Evolutionary conservation across 2,113 vertebrate species (phyloP).

Genomic region (Colius striatus): DNA sequence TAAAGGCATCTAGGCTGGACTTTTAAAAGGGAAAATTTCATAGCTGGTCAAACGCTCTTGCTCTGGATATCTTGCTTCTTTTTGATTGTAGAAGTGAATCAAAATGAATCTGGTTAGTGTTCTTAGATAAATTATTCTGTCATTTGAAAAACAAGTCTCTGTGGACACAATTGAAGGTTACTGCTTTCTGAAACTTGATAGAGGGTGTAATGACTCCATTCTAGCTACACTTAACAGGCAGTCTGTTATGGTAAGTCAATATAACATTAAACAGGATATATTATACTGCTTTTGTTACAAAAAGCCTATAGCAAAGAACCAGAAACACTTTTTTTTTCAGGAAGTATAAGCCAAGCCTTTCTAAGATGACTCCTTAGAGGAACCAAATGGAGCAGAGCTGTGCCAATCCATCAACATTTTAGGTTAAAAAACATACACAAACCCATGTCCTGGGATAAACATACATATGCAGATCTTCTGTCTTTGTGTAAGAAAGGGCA

Average conservation of each 20-base stretch:
- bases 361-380: not conserved
- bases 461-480: accelerated
- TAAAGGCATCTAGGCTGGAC: not conserved
- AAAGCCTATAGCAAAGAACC: not conserved
- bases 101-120: conserved; percentile 74
- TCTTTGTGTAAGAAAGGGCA: not conserved
- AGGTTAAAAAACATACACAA: not conserved
- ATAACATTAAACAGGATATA: conserved; percentile 61
- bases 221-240: conserved; percentile 41
- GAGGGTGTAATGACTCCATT: conserved; percentile 65
- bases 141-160: conserved; percentile 75
- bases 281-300: conserved; percentile 62
- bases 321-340: not conserved
- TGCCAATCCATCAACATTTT: not conserved
- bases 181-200: conserved; percentile 75
- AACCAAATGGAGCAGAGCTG: not conserved
- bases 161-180: conserved; percentile 76
- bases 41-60: conserved; percentile 12
- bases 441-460: not conserved
- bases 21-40: conserved; percentile 10
- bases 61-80: not conserved
- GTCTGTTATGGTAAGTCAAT: conserved; percentile 50
- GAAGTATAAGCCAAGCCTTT: not conserved
- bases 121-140: conserved; percentile 78
- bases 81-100: conserved; percentile 36